These are phyloP conservation scores for Scaptomyza parva DNA, from an alignment of 2,888 invertebrate species.

Conservation along the genomic window DNA sequence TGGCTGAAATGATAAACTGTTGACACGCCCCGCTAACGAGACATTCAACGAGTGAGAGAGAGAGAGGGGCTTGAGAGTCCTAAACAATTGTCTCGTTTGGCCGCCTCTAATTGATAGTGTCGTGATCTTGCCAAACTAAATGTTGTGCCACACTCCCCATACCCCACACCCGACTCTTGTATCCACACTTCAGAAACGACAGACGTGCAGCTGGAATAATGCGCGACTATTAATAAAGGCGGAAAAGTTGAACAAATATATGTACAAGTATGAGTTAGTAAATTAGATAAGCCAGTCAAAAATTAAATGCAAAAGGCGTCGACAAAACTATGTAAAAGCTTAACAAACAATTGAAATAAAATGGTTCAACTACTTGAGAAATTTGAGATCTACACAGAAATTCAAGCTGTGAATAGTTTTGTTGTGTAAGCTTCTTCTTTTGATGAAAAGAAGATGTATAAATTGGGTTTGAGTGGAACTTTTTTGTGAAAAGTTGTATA, in stretches of 20 bases:
- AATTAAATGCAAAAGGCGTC: constrained; percentile 29
- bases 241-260: constrained; percentile 34
- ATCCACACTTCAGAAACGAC: not conserved
- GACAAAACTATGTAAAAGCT: constrained; percentile 25
- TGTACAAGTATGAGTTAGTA: constrained; percentile 27
- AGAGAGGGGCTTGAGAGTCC: constrained; percentile 44
- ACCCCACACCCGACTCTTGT: not conserved
- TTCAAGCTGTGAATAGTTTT: constrained; percentile 19
- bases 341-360: constrained; percentile 30
- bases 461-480: not conserved
- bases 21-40: constrained; percentile 73
- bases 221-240: constrained; percentile 48
- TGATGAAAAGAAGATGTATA: not conserved
- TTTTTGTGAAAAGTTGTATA: too few species aligned
- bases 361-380: constrained; percentile 10
- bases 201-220: constrained; percentile 28
- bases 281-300: constrained; percentile 37
- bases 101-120: constrained; percentile 76
- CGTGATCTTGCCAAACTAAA: constrained; percentile 63
- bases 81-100: constrained; percentile 72
- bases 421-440: not conserved
- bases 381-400: constrained; percentile 22
- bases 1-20: constrained; percentile 69
- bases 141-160: constrained; percentile 30
- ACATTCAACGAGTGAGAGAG: constrained; percentile 57